Conservation (phyloP, 1,140 invertebrate genomes). For the Diprion similis region DNA sequence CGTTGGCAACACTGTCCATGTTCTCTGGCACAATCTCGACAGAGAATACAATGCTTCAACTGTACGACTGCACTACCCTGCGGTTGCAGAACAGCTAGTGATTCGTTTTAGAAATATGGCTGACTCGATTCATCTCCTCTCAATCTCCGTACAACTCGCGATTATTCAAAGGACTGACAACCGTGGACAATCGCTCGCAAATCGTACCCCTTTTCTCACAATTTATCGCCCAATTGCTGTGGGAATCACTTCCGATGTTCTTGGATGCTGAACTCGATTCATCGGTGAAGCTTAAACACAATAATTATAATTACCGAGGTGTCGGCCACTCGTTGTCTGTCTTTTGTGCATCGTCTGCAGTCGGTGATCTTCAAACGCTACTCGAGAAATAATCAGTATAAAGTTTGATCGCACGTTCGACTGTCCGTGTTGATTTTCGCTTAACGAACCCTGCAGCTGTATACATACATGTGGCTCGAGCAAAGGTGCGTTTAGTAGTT, state of each 20-base stretch:
- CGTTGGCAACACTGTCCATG: no score
- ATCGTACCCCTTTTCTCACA: neutral
- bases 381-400: neutral
- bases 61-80: neutral
- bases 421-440: neutral
- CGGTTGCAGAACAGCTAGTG: neutral
- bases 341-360: no score
- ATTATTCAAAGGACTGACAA: neutral
- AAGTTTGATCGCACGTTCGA: neutral
- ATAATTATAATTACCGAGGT: no score
- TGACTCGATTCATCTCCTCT: neutral
- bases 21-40: neutral
- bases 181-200: neutral
- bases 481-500: neutral
- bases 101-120: neutral
- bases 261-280: no score
- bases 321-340: no score
- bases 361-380: no score
- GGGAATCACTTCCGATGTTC: no score
- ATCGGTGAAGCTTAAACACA: no score
- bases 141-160: neutral
- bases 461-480: neutral
- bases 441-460: neutral
- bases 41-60: neutral
- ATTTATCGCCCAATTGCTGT: no score